Percentiles rank a stretch among this genome's conserved stretches.
Conservation (phyloP, 30 jellyfish, hydroid and myxozoan species). For the Mastigias papua region DNA sequence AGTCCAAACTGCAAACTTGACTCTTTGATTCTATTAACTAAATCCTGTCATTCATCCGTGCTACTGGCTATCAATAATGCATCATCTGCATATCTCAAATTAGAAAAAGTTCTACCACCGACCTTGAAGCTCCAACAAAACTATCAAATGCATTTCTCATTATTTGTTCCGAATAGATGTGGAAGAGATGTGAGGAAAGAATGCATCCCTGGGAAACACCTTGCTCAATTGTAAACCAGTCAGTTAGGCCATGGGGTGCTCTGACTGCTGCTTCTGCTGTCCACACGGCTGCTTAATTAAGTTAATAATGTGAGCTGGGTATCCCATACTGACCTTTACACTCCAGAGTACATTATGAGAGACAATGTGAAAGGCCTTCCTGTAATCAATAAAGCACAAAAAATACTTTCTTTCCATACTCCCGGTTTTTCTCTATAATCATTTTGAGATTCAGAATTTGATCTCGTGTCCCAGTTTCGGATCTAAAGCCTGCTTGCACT, state of each 20-base stretch:
- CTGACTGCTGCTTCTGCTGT: background rate
- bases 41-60: background rate
- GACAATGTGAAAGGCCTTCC: background rate
- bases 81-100: background rate
- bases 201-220: background rate
- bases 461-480: background rate
- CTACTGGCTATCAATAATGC: background rate
- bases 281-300: background rate
- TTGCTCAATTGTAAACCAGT: background rate
- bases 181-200: background rate
- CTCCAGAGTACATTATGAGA: conserved; percentile 4
- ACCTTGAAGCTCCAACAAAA: background rate
- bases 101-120: background rate
- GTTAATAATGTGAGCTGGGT: background rate
- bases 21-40: background rate
- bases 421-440: background rate
- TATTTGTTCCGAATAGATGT: background rate
- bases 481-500: background rate
- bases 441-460: background rate
- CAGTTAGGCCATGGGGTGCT: background rate
- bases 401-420: background rate
- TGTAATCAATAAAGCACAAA: background rate
- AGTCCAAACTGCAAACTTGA: background rate
- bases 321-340: background rate
- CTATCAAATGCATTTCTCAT: background rate